A percentile compares a stretch with the other conserved stretches of the same genome.
phyloP scores from a whole-genome alignment of 2,113 vertebrate species.

The human (Homo sapiens) region GRCh38 chr6:80350001-80350500 shows the following conservation, averaged over 20 bases:
- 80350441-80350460: background rate
- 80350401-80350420: background rate
- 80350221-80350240: slow-evolving; percentile 19
- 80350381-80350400: background rate
- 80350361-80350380: background rate
- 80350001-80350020: background rate
- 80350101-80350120: slow-evolving; percentile 2
- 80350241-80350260: background rate
- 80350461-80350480: background rate
- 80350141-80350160: slow-evolving; percentile 1
- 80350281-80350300: background rate
- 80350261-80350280: background rate
- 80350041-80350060: background rate
- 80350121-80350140: background rate
- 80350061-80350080: background rate
- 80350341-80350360: background rate
- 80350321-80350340: slow-evolving; percentile 6
- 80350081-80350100: slow-evolving; percentile 23
- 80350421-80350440: background rate
- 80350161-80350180: slow-evolving; percentile 30
- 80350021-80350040: background rate
- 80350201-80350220: background rate
- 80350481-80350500: background rate
- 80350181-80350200: background rate
- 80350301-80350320: background rate